Evolutionary conservation across 2,113 vertebrate species (phyloP), one percentile per base, ranked within the genome.

Genomic region (Alouatta palliata): DNA sequence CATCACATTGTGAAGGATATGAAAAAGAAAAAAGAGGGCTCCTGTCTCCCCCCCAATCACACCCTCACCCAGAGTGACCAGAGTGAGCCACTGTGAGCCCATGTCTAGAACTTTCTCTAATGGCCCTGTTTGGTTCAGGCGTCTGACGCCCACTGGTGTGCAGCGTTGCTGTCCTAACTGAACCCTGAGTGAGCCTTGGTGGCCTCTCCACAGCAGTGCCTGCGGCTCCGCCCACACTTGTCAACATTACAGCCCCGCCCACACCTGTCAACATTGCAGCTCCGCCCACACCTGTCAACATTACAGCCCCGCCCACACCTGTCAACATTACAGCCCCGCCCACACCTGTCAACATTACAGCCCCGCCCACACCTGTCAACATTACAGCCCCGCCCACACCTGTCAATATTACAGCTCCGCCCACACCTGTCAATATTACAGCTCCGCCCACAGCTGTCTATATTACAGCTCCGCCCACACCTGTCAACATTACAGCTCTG

Each of bases 241-340:
- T 23, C 40, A 8, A 0, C 1, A 14, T 49, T 49, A 49, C 13
- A 19, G 47, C n/a, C 6, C 1, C 6, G 0, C 58, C 25, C 25
- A 13, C 8, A 35, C n/a, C n/a, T 66, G 13, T 23, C 40, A 8
- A 0, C 1, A 4, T 49, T 14, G 14, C 49, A 25, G 37, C n/a
- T 9, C 1, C 6, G 11, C 58, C 58, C 32, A 13, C 8, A 35
- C 9, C n/a, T 54, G 19, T 23, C 40, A 8, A 0, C 1, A 14
- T 49, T 49, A 49, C 49, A 25, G 47, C n/a, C 6, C 1, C 4
- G 11, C 58, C 58, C 32, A 8, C 8, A 35, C n/a, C n/a, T 66
- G 19, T 23, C 40, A 8, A 0, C 1, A 49, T 47, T 30, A 6
- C 25, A 19, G 47, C n/a, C 6, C 1, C 6, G 11, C 25, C 58